Evolutionary conservation across 2,113 vertebrate genomes (phyloP).

Genomic region (Muntiacus muntjak): DNA sequence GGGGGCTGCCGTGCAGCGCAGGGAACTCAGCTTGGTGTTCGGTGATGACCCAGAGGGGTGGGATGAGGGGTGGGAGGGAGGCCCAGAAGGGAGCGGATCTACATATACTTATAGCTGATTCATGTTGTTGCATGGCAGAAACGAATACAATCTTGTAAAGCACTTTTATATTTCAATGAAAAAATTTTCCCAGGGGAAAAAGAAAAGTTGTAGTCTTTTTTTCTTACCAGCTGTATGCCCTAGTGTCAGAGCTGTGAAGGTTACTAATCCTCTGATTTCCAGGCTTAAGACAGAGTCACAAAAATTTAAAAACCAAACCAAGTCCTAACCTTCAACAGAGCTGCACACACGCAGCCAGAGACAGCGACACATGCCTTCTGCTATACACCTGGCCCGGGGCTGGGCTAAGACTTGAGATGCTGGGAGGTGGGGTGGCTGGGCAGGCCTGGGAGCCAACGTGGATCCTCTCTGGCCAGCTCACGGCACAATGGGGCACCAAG

Average conservation of each 20-base stretch:
- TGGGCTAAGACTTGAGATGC: not conserved
- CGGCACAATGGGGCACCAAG: not conserved
- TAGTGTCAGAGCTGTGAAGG: not conserved
- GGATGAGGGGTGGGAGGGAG: not conserved
- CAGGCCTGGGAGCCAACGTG: not conserved
- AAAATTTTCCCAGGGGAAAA: not conserved
- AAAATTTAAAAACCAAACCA: not conserved
- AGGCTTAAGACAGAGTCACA: not conserved
- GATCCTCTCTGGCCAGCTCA: not conserved
- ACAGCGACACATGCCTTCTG: fast-evolving
- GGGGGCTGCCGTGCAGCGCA: not conserved
- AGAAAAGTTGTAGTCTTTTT: not conserved
- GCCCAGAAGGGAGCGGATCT: not conserved
- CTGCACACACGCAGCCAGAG: fast-evolving
- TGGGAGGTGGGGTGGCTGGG: not conserved
- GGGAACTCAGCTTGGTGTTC: not conserved
- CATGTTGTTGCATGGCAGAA: not conserved
- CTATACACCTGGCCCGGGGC: not conserved
- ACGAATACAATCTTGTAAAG: not conserved
- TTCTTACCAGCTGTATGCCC: not conserved
- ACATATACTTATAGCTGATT: not conserved
- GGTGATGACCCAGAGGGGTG: not conserved
- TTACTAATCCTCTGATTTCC: not conserved
- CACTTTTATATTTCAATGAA: not conserved
- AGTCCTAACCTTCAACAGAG: not conserved